These are phyloP conservation scores for Liolophura sinensis DNA, from an alignment of 1,140 invertebrate species.

Conservation along the genomic window DNA sequence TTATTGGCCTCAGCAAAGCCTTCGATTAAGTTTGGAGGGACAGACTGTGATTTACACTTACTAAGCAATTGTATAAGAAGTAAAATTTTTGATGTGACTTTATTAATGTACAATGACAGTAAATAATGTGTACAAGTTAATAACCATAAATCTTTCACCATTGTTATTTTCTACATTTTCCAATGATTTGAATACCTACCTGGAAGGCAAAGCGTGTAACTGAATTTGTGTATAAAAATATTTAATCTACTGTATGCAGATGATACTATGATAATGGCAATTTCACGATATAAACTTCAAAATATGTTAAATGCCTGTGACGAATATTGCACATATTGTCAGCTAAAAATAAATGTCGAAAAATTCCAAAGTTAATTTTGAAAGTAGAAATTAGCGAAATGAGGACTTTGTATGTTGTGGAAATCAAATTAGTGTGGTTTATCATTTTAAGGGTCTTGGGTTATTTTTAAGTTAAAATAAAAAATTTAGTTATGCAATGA, in stretches of 20 bases:
- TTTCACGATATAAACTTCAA: background rate
- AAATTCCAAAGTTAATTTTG: conserved; percentile 4
- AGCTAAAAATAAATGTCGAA: no score
- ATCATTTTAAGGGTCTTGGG: background rate
- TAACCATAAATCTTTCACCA: background rate
- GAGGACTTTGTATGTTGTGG: no score
- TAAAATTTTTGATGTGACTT: no score
- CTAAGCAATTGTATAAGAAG: no score
- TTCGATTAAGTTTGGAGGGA: no score
- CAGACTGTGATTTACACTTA: no score
- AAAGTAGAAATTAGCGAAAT: background rate
- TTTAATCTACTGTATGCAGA: conserved; percentile 5
- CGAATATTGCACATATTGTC: background rate
- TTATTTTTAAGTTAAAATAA: background rate
- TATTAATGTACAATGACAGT: no score
- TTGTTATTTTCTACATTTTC: background rate
- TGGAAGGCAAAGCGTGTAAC: no score
- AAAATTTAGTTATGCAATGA: no score
- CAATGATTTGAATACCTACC: conserved; percentile 7
- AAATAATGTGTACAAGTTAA: no score
- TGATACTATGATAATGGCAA: conserved; percentile 5
- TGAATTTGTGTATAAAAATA: conserved; percentile 3
- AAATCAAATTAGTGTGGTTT: no score
- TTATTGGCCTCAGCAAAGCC: no score
- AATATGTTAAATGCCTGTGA: background rate